Evolutionary conservation across 2,888 invertebrate species (phyloP).

Genomic region (Cryptocheilus praepositus): DNA sequence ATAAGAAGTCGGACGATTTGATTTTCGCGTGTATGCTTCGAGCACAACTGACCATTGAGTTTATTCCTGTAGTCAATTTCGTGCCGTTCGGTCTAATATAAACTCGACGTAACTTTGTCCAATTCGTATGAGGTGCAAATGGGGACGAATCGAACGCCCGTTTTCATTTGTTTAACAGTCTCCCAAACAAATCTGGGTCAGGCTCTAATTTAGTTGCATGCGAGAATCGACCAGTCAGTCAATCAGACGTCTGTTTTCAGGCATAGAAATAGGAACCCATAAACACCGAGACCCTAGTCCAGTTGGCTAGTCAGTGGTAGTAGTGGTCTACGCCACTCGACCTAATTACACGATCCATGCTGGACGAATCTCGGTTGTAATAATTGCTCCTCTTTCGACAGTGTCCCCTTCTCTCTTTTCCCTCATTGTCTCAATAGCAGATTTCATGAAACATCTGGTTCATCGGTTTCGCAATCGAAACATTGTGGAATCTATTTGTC

Average conservation of each 20-base stretch:
- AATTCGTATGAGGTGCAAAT: too few species aligned
- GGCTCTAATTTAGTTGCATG: slow-evolving; percentile 45
- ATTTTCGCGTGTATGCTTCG: too few species aligned
- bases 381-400: slow-evolving; percentile 19
- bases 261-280: slow-evolving; percentile 50
- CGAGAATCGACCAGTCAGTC: slow-evolving; percentile 47
- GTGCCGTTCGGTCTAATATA: too few species aligned
- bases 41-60: too few species aligned
- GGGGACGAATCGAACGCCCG: not conserved
- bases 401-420: slow-evolving; percentile 3
- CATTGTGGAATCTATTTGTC: too few species aligned
- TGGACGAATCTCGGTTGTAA: slow-evolving; percentile 26
- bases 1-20: too few species aligned
- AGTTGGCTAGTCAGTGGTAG: not conserved
- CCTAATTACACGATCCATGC: slow-evolving; percentile 45
- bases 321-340: slow-evolving; percentile 41
- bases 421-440: not conserved
- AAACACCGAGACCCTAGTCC: slow-evolving; percentile 29
- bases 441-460: too few species aligned
- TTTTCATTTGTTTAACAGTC: slow-evolving; percentile 20
- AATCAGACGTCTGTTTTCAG: slow-evolving; percentile 52
- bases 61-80: too few species aligned
- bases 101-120: too few species aligned
- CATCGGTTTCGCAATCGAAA: too few species aligned
- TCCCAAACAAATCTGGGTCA: slow-evolving; percentile 40